Base-by-base conservation (phyloP, 1,140 invertebrate species). In the Batillaria attramentaria region DNA sequence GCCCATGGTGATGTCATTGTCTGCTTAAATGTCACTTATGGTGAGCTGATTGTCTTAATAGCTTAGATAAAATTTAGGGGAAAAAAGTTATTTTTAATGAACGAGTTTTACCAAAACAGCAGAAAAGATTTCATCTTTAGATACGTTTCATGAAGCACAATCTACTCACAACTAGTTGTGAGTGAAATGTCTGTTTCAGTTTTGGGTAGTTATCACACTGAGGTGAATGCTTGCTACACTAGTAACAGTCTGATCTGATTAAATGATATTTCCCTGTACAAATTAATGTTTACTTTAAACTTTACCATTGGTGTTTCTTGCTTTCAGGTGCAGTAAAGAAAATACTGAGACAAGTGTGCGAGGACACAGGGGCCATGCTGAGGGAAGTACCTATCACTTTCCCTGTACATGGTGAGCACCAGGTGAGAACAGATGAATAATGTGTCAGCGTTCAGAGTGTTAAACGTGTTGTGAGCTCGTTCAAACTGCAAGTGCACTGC, bases 291-390 rank as follows among this genome's bases (percentile, higher is more conserved):
- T 62, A 62, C 18, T 62, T 60, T 6, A 20, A 10, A n/a, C 35
- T 33, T 13, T 50, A 50, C 24, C 13, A 50, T 13, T 13, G 24
- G 13, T 62, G 42, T 70, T 42, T 75, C 20, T 50, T 16, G 46
- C 77, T 80, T 80, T 18, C 62, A 90, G 89, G 89, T 37, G 87
- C 88, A 24, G 87, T 89, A 20, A 90, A 90, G 77, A 90, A 89
- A 65, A 72, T 88, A 46, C 66, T 90, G n/a, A 77, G 77, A 43
- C 81, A 82, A 66, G 79, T 85, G 28, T 90, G 87, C 83, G 42
- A 79, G 28, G 79, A 87, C 41, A 87, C 84, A 42, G 89, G 86
- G 18, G 84, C 84, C 8, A 62, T 83, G 20, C 41, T 89, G 50
- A 85, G 87, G 39, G 88, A 90, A 76, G 84, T 84, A 35, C 28